Conservation (phyloP, 1,140 invertebrate species). For the Drosophila pseudoananassae region DNA sequence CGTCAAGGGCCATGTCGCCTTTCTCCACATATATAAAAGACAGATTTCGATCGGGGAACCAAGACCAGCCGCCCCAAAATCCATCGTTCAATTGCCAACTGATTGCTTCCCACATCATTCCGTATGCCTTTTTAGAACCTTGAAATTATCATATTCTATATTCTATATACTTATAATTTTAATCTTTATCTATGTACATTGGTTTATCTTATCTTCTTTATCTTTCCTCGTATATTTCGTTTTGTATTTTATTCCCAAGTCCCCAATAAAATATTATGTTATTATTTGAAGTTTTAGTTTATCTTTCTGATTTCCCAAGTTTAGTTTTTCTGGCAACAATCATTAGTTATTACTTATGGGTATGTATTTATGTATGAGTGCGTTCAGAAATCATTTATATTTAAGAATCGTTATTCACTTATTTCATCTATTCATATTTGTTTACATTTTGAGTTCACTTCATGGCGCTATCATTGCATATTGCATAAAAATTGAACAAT, state of each 20-base stretch:
- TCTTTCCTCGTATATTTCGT: conserved; percentile 26
- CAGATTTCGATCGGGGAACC: conserved; percentile 30
- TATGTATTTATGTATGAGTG: conserved; percentile 53
- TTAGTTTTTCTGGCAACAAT: conserved; percentile 46
- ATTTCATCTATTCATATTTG: conserved; percentile 24
- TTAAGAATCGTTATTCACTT: conserved; percentile 27
- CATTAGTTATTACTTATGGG: conserved; percentile 66
- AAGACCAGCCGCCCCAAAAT: conserved; percentile 54
- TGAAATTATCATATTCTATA: conserved; percentile 71
- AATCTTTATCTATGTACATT: conserved; percentile 31
- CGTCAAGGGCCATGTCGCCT: conserved; percentile 32
- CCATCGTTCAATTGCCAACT: conserved; percentile 83
- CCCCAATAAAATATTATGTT: conserved; percentile 45
- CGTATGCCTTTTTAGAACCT: conserved; percentile 84
- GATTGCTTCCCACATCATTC: conserved; percentile 85
- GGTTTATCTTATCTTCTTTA: conserved; percentile 20
- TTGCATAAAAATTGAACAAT: conserved; percentile 50
- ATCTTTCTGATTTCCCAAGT: conserved; percentile 8
- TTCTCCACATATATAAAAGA: conserved; percentile 72
- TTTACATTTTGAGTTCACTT: conserved; percentile 67
- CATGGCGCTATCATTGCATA: conserved; percentile 80
- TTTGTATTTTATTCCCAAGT: conserved; percentile 37
- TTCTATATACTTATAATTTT: conserved; percentile 41
- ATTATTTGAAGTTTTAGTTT: conserved; percentile 18
- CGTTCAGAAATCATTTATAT: conserved; percentile 31